Base-by-base conservation (phyloP, 1,140 invertebrate genomes). In the Atopsyche davidsoni region DNA sequence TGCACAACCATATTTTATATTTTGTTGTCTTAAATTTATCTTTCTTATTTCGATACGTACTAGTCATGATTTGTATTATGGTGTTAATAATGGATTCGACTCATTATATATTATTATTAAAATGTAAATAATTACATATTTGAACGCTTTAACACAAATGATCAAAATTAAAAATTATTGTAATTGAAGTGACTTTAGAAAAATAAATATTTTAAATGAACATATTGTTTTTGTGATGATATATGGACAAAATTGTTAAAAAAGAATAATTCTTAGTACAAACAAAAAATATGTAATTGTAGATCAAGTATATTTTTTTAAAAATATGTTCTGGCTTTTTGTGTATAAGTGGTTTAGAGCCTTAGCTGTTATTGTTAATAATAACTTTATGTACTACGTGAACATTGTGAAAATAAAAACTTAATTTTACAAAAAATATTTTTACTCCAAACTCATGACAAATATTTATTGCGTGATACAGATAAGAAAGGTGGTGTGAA, bases 361-460 rank as follows among this genome's bases (percentile, higher is more conserved):
- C n/a, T n/a, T n/a, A n/a, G n/a, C n/a, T 34, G n/a, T 34, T 14
- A 34, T 34, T 17, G 17, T 34, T 34, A 14, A 34, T 7, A 34
- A 34, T 11, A n/a, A 28, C 6, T 28, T 6, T 6, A 28, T n/a
- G n/a, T 28, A n/a, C 6, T 28, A 7, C 6, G n/a, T 28, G 6
- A 28, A 7, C n/a, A 7, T 28, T 28, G 6, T 28, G n/a, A 7
- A 28, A 28, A 28, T 7, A 28, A 7, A 6, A n/a, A 6, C 25
- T 7, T 28, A 28, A n/a, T 34, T 34, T 34, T 34, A 34, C n/a
- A 13, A 34, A 34, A 28, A 34, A 34, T 34, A 34, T 3, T 34
- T 34, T 34, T 13, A 34, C 16, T 34, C 16, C 11, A 11, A 34
- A 34, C 32, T 7, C 6, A 34, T 34, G n/a, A 13, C n/a, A 13